Conservation (phyloP, 1,140 invertebrate species). For the Drosophila persimilis region DNA sequence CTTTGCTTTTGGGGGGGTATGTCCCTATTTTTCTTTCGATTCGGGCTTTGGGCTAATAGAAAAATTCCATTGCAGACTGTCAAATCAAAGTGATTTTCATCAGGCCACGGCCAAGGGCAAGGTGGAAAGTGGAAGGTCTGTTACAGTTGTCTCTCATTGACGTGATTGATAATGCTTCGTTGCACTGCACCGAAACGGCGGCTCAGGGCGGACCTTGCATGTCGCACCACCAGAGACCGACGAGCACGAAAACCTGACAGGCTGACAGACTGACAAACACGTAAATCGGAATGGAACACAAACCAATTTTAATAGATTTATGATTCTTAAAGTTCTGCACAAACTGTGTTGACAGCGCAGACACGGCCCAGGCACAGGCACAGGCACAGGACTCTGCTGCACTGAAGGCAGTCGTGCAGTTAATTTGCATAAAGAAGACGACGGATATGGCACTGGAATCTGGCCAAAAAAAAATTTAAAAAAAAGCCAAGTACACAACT, state of each 20-base stretch:
- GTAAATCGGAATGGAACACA: slow-evolving; percentile 42
- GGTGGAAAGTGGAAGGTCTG: slow-evolving; percentile 9
- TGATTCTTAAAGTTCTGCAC: slow-evolving; percentile 52
- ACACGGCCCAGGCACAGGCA: not conserved
- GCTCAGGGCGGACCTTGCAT: slow-evolving; percentile 40
- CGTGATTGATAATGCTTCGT: not conserved
- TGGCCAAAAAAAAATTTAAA: slow-evolving; percentile 12
- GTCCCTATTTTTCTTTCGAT: slow-evolving; percentile 30
- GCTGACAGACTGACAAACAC: slow-evolving; percentile 12
- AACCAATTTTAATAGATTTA: slow-evolving; percentile 60
- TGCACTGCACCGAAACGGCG: slow-evolving; percentile 7
- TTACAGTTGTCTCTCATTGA: too few relatives aligned
- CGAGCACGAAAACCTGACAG: slow-evolving; percentile 12
- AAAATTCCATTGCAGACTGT: slow-evolving; percentile 36
- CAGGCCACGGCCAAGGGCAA: slow-evolving; percentile 6
- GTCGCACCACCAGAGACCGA: slow-evolving; percentile 6
- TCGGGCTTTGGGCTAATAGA: slow-evolving; percentile 52
- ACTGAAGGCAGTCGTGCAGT: slow-evolving; percentile 46
- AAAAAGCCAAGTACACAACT: not conserved
- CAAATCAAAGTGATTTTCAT: slow-evolving; percentile 22
- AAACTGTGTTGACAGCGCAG: slow-evolving; percentile 39
- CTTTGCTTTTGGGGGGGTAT: too few relatives aligned
- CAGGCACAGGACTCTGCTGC: slow-evolving; percentile 19
- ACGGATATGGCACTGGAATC: slow-evolving; percentile 25
- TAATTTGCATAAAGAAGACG: slow-evolving; percentile 55